phyloP scores from a whole-genome alignment of 2,797 vertebrate species.

The Crax fasciolata region DNA sequence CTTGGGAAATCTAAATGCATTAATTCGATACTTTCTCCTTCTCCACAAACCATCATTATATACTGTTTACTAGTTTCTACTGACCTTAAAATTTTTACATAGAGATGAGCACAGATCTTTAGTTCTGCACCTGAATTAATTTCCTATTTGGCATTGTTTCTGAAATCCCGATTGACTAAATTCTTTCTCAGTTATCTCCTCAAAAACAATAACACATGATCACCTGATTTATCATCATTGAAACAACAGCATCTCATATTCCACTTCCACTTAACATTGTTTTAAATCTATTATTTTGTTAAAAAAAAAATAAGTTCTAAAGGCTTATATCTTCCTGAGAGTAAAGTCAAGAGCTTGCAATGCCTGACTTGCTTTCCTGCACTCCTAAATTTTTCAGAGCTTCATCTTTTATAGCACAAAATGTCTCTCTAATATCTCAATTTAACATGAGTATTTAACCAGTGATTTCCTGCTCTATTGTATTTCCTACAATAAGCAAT shows the following conservation, averaged over 20 bases:
- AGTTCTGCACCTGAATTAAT: background rate
- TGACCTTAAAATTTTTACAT: background rate
- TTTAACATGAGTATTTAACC: conserved; percentile 12
- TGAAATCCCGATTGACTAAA: background rate
- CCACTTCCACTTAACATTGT: background rate
- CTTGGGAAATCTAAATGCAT: background rate
- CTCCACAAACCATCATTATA: background rate
- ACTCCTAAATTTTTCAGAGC: background rate
- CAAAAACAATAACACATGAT: background rate
- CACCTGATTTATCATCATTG: background rate
- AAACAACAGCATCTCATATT: background rate
- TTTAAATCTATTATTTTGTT: background rate
- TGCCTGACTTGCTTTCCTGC: background rate
- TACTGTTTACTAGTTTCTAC: background rate
- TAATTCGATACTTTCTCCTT: background rate
- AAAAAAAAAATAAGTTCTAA: background rate
- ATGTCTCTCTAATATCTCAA: background rate
- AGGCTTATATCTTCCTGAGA: background rate
- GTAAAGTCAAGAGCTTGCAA: background rate
- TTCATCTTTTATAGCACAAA: background rate
- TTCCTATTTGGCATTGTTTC: background rate
- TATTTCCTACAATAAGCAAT: background rate
- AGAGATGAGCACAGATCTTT: background rate
- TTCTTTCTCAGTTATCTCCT: background rate
- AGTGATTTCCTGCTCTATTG: background rate